Percentiles rank a stretch among this genome's conserved stretches.
Conservation (phyloP, 2,888 invertebrate genomes). For the Cantharis lateralis region DNA sequence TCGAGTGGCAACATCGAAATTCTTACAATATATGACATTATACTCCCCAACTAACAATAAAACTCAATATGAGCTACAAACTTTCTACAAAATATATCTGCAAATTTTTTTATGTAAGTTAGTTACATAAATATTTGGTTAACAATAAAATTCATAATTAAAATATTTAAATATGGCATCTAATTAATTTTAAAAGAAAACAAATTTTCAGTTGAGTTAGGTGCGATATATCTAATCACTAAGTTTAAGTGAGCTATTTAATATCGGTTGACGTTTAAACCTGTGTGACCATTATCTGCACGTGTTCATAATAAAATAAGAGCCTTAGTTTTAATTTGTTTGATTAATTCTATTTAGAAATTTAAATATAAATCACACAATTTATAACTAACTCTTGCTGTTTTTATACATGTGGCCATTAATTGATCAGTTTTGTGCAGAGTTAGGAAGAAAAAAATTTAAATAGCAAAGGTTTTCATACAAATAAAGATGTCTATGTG, state of each 20-base stretch:
- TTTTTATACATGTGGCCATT: not conserved
- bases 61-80: slow-evolving; percentile 35
- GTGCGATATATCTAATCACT: not conserved
- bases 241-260: not conserved
- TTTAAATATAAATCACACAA: not conserved
- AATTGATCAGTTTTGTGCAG: not conserved
- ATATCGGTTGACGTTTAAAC: not conserved
- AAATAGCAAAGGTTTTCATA: not conserved
- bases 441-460: not conserved
- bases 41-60: slow-evolving; percentile 4
- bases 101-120: slow-evolving; percentile 6
- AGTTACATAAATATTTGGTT: slow-evolving; percentile 30
- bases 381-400: not conserved
- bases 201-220: not conserved
- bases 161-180: not conserved
- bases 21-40: not conserved
- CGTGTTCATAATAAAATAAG: not conserved
- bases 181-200: not conserved
- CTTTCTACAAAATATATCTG: slow-evolving; percentile 12
- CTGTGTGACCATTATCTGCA: too few relatives aligned
- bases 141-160: slow-evolving; percentile 12
- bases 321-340: not conserved
- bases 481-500: not conserved
- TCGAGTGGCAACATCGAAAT: not conserved
- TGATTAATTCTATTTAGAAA: not conserved